Evolutionary conservation across 2,113 vertebrate genomes (phyloP).

Genomic region (Phyllopteryx taeniolatus): DNA sequence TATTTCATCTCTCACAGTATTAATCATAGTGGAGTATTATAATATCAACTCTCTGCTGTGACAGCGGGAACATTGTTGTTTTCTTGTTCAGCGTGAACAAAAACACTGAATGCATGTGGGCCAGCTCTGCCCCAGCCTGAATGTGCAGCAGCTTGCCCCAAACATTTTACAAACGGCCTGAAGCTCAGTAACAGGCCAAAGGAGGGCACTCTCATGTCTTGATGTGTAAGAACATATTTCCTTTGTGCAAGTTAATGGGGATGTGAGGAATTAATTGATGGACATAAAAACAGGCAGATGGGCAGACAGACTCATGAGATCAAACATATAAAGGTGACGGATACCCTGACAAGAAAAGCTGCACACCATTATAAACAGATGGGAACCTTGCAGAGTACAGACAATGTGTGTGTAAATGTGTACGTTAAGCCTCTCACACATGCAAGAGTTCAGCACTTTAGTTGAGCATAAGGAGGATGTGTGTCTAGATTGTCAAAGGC

Average conservation of each 20-base stretch:
- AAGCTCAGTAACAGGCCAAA: neutral
- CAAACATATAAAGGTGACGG: constrained; percentile 27
- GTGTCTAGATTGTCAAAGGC: constrained; percentile 61
- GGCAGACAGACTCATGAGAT: constrained; percentile 23
- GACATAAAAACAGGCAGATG: constrained; percentile 18
- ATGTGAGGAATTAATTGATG: constrained; percentile 12
- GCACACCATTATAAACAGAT: constrained; percentile 41
- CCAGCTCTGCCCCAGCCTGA: neutral
- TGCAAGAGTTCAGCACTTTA: constrained; percentile 44
- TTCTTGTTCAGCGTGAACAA: neutral
- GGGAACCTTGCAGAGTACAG: constrained; percentile 25
- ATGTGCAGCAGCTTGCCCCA: neutral
- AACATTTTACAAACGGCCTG: neutral
- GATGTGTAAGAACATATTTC: neutral
- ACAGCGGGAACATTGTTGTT: neutral
- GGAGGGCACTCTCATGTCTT: neutral
- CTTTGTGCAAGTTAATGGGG: neutral
- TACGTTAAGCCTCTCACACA: constrained; percentile 8
- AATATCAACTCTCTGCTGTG: neutral
- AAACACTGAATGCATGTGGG: neutral
- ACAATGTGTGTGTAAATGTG: neutral
- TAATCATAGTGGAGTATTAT: no score
- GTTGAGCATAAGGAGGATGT: constrained; percentile 50
- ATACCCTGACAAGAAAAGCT: constrained; percentile 22
- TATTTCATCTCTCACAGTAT: no score